Evolutionary conservation across 1,140 invertebrate genomes (phyloP), one percentile per base, ranked within the genome.

Genomic region (Cepaea nemoralis): DNA sequence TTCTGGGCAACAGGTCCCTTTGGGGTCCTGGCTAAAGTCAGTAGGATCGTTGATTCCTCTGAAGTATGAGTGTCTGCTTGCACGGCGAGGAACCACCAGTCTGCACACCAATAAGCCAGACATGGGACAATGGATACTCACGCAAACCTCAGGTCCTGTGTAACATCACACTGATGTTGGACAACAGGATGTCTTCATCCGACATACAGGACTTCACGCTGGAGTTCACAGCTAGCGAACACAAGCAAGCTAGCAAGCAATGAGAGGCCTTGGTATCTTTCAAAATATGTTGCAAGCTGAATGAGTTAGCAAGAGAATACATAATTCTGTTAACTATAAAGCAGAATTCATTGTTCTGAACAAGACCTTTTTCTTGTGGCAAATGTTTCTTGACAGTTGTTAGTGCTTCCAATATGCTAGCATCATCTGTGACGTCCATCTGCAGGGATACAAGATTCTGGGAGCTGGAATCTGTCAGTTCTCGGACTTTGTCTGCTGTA

Each of bases 381-480:
- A 77, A 50, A n/a, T 55, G 55, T 5, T 59, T 39, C 42, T 77
- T 77, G n/a, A 78, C 77, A 16, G 27, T 35, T 42, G 5, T 48
- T 19, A 78, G 35, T 31, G 45, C 63, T n/a, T 69, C 66, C 27
- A 24, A 5, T 0, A 78, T 24, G 22, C 63, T 12, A 14, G 19
- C 5, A 16, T 77, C 81, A 71, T 59, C 48, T 8, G 85, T 82
- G 19, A 86, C 83, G 50, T 86, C 77, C 66, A 83, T 27, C 10
- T 40, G 39, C 6, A 86, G 1, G 19, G 83, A 22, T 19, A 50
- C 24, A 45, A 86, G 55, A 27, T 73, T 81, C 12, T 39, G 0
- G 12, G 69, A 80, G 6, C 73, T 70, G 5, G 10, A 24, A 19
- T 70, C 50, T 33, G 40, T n/a, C 42, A 87, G 78, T 24, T 86